Conservation (phyloP, 2,888 invertebrate genomes). For the Caenorhabditis sulstoni region DNA sequence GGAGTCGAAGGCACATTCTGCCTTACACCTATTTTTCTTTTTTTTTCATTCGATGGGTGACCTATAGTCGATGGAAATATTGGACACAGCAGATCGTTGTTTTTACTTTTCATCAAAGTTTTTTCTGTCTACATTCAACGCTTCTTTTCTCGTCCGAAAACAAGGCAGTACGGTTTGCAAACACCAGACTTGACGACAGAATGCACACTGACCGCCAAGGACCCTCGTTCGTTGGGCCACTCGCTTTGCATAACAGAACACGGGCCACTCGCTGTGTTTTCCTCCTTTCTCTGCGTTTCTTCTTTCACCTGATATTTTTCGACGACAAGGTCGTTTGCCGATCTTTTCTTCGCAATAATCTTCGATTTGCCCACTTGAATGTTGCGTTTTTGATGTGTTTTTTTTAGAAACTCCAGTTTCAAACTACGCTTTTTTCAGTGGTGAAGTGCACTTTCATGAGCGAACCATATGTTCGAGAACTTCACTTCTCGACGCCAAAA, state of each 20-base stretch:
- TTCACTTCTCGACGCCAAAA: background rate
- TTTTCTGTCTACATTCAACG: background rate
- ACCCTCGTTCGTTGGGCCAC: background rate
- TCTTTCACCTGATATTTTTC: too few species aligned
- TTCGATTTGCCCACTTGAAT: too few species aligned
- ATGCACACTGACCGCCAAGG: conserved; percentile 6
- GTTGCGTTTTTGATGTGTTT: too few species aligned
- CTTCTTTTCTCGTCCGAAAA: conserved; percentile 1
- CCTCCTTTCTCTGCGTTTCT: background rate
- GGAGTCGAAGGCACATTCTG: conserved; percentile 16
- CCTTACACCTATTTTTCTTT: conserved; percentile 11
- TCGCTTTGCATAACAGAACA: background rate
- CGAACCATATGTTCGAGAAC: conserved; percentile 6
- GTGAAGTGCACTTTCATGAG: conserved; percentile 29
- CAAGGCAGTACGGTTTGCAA: background rate
- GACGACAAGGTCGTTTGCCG: too few species aligned
- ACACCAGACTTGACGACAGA: conserved; percentile 19
- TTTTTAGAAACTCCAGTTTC: background rate
- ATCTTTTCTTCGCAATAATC: too few species aligned
- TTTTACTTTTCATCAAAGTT: conserved; percentile 2
- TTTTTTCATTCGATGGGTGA: too few species aligned
- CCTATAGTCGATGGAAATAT: background rate
- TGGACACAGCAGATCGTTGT: background rate
- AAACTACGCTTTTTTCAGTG: conserved; percentile 33
- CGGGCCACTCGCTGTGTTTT: background rate